Conservation (phyloP, 2,113 vertebrate species). For the Eulemur macaco region DNA sequence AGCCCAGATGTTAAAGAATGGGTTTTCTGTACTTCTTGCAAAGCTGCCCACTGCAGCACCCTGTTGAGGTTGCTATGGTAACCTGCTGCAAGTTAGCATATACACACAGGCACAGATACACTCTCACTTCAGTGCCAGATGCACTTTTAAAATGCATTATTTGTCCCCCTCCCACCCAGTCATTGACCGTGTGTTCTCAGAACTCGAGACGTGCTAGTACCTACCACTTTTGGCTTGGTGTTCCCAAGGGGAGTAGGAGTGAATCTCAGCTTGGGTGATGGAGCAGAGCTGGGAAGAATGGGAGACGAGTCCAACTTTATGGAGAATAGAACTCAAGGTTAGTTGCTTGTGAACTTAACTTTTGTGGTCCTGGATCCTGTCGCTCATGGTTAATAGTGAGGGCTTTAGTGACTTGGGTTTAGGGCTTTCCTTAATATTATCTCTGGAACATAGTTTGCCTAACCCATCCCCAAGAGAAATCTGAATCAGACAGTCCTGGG, state of each 20-base stretch:
- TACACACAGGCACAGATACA: not conserved
- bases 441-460: not conserved
- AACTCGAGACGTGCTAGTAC: not conserved
- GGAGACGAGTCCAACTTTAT: not conserved
- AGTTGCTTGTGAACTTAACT: constrained; percentile 26
- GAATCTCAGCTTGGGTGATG: not conserved
- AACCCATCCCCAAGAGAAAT: not conserved
- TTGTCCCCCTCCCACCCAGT: not conserved
- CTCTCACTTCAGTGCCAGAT: constrained; percentile 46
- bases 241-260: not conserved
- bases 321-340: not conserved
- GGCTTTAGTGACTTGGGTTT: not conserved
- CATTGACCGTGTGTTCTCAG: not conserved
- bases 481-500: not conserved
- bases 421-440: not conserved
- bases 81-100: constrained; percentile 67
- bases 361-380: not conserved
- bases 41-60: constrained; percentile 57
- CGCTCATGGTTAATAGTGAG: not conserved
- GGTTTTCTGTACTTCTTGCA: constrained; percentile 43
- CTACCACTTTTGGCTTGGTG: not conserved
- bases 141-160: constrained; percentile 38
- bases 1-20: constrained; percentile 37
- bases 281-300: not conserved
- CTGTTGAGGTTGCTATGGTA: constrained; percentile 74